Percentiles rank a stretch among this genome's conserved stretches.
phyloP scores from a whole-genome alignment of 2,113 vertebrate genomes.

The Pitta sordida region DNA sequence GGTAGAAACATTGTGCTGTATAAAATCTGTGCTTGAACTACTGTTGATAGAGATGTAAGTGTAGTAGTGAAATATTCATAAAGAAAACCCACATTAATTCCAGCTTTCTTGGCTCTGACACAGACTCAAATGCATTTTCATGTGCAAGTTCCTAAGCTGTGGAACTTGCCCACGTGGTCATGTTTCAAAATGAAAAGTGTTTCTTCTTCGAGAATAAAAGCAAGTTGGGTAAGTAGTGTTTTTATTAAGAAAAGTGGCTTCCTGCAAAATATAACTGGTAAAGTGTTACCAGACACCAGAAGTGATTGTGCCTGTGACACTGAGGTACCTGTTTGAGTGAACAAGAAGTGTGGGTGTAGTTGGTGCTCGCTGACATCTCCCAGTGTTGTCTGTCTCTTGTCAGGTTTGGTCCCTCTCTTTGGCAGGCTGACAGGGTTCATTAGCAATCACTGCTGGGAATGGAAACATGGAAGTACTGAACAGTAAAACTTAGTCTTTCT shows the following conservation, averaged over 20 bases:
- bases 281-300: not conserved
- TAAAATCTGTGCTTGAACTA: not conserved
- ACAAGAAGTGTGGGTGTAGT: not conserved
- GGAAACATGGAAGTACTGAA: not conserved
- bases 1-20: not conserved
- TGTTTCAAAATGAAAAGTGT: not conserved
- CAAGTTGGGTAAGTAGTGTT: not conserved
- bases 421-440: not conserved
- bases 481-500: not conserved
- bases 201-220: not conserved
- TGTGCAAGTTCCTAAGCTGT: not conserved
- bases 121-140: not conserved
- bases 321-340: not conserved
- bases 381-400: not conserved
- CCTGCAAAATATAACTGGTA: not conserved
- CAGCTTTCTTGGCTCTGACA: constrained; percentile 2
- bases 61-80: not conserved
- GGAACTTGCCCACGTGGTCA: not conserved
- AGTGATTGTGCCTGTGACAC: not conserved
- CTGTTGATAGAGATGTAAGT: not conserved
- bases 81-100: not conserved
- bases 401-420: not conserved
- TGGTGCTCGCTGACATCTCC: not conserved
- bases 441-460: not conserved
- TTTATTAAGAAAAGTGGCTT: not conserved